Percentiles rank a stretch among this genome's conserved stretches.
Conservation (phyloP, 2,888 invertebrate species). For the Frankliniella intonsa region DNA sequence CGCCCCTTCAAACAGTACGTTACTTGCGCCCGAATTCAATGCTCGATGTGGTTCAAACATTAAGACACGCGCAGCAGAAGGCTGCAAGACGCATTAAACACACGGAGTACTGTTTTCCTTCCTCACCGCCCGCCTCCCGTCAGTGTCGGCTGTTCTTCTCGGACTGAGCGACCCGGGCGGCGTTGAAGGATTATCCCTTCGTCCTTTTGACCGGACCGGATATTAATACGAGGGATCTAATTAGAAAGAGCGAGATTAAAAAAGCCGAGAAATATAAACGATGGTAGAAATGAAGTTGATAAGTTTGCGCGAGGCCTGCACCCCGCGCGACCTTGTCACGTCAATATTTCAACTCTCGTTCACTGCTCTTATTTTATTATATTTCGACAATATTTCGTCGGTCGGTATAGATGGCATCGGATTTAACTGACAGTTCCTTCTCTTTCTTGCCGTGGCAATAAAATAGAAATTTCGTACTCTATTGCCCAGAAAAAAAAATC, state of each 20-base stretch:
- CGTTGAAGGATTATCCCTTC: not conserved
- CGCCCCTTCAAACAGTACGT: no score
- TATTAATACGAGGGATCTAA: constrained; percentile 1
- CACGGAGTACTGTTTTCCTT: no score
- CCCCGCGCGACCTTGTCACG: not conserved
- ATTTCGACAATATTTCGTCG: no score
- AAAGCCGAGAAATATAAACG: not conserved
- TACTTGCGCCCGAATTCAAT: no score
- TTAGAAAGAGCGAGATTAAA: not conserved
- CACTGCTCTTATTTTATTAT: not conserved
- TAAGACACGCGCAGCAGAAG: no score
- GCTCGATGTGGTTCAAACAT: no score
- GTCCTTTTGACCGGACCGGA: not conserved
- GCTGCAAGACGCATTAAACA: no score
- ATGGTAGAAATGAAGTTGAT: constrained; percentile 10
- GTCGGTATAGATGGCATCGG: not conserved
- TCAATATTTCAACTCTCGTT: not conserved
- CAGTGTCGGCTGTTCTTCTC: not conserved
- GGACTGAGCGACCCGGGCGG: not conserved
- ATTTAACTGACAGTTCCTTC: no score
- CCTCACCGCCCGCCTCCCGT: not conserved
- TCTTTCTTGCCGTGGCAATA: no score
- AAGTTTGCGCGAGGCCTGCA: not conserved
- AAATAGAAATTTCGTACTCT: no score
- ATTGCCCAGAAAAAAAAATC: no score